Conservation (phyloP, 2,888 invertebrate species). For the Conchocele bisecta region DNA sequence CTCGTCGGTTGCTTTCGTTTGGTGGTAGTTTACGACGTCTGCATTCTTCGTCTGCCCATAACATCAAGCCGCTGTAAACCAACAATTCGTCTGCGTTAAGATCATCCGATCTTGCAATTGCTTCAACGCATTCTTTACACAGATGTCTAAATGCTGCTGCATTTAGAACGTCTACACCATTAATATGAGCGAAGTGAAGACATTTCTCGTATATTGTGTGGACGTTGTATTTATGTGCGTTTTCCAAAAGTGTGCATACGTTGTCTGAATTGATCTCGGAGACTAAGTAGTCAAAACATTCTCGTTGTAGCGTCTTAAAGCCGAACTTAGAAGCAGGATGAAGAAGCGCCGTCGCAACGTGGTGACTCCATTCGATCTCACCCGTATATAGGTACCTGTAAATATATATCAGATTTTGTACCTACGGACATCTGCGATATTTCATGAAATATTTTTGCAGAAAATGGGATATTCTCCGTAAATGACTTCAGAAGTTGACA, state of each 20-base stretch:
- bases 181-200: constrained; percentile 43
- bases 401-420: no score
- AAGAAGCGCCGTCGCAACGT: constrained; percentile 14
- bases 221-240: constrained; percentile 27
- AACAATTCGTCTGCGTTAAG: constrained; percentile 45
- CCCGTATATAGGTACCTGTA: constrained; percentile 49
- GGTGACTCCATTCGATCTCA: constrained; percentile 19
- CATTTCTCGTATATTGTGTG: constrained; percentile 35
- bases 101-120: constrained; percentile 41
- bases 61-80: constrained; percentile 40
- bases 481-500: no score
- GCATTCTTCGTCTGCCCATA: constrained; percentile 53
- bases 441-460: no score
- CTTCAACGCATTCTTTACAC: constrained; percentile 39
- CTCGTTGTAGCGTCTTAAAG: constrained; percentile 7
- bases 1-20: constrained; percentile 34
- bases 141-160: constrained; percentile 29
- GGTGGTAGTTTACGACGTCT: constrained; percentile 16
- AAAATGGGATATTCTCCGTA: no score
- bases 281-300: constrained; percentile 33
- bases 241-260: constrained; percentile 40
- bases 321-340: constrained; percentile 27
- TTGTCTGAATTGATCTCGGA: constrained; percentile 49
- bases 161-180: constrained; percentile 42
- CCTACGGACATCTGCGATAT: no score